Evolutionary conservation across 2,888 invertebrate species (phyloP).

Genomic region (Diaphora mendica): DNA sequence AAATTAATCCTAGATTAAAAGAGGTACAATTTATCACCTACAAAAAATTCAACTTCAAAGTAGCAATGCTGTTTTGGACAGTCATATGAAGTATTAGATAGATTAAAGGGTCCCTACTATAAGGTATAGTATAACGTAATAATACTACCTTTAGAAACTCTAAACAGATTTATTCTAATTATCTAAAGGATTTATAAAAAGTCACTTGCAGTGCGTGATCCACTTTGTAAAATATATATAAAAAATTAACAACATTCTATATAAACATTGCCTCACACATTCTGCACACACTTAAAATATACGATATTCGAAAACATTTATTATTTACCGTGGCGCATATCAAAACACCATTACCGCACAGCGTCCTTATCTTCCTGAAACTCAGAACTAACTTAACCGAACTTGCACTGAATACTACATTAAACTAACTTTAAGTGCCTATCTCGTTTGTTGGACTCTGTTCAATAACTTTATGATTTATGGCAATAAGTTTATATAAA

Average conservation of each 20-base stretch:
- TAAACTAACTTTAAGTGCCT: conserved; percentile 66
- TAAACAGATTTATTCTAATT: too few species aligned
- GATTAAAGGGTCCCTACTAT: neutral
- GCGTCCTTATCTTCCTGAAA: conserved; percentile 40
- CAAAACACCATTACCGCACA: conserved; percentile 24
- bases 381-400: conserved; percentile 31
- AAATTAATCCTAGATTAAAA: too few species aligned
- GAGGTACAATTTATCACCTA: too few species aligned
- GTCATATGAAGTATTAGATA: neutral
- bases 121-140: neutral
- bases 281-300: neutral
- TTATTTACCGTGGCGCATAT: conserved; percentile 1
- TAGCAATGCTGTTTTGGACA: too few species aligned
- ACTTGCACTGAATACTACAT: conserved; percentile 61
- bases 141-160: too few species aligned
- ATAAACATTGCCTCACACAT: neutral
- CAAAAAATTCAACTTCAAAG: neutral
- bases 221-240: neutral
- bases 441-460: conserved; percentile 54
- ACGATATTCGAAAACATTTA: neutral
- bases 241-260: neutral
- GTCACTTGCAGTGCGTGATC: neutral
- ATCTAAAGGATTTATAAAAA: too few species aligned
- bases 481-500: conserved; percentile 57
- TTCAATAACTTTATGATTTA: conserved; percentile 69